Base-by-base conservation (phyloP, 1,140 invertebrate genomes). In the Trichonephila clavipes region DNA sequence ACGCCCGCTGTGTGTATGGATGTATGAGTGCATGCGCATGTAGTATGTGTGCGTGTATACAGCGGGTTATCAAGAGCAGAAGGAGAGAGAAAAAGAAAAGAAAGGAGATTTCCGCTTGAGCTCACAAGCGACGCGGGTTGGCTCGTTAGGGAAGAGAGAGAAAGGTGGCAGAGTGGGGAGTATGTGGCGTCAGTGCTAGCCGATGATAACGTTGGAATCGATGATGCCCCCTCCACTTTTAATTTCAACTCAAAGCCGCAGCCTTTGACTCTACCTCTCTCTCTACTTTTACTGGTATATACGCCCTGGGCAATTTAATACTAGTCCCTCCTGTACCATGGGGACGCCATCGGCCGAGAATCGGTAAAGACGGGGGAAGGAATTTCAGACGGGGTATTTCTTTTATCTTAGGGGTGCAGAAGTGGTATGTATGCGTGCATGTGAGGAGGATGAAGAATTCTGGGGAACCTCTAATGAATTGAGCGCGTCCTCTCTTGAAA, bases 131-230 rank as follows among this genome's bases (percentile, higher is more conserved):
- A 62, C 89, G 77, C 34, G 81, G 90, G 90, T 92, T 86, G 92
- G 64, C 92, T 93, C 92, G 92, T 93, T 93, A 92, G 83, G 61
- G 62, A 40, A 86, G 44, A 58, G 18, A 86, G 83, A 34, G 40
- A 7, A 51, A 16, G 69, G n/a, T 28, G 14, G n/a, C 34, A 64
- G 18, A 8, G 51, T 19, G 62, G 51, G 62, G 81, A 8, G 61
- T 34, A 28, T 19, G 88, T 40, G 88, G 92, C 85, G 59, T 62
- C 85, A 81, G 82, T 93, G 92, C 85, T 82, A 64, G 92, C 92
- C 66, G 92, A 93, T 88, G 92, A 93, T 93, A 93, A 93, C 92
- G 86, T 87, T 82, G 64, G 85, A 93, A 93, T 93, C 92, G 92
- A 93, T 93, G 92, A 44, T 51, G 64, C 66, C 69, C 90, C 61